Evolutionary conservation across 2,888 invertebrate species (phyloP).

Genomic region (Clistopyga incitator): DNA sequence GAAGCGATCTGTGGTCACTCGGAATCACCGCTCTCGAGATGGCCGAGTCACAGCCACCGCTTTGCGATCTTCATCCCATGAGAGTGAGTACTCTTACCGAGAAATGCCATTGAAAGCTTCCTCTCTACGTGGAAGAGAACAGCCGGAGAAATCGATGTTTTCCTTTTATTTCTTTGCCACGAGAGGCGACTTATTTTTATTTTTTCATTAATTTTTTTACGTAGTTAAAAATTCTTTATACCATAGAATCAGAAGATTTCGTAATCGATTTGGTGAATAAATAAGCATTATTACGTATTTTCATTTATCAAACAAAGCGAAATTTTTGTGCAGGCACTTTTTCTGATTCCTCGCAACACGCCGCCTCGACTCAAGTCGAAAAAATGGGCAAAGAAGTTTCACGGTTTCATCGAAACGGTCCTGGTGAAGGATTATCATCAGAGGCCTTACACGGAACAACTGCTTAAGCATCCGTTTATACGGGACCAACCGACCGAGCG

Average conservation of each 20-base stretch:
- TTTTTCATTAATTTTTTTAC: too few species aligned
- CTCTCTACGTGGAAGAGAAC: constrained; percentile 8
- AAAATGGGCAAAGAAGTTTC: constrained; percentile 99
- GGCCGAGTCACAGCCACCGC: constrained; percentile 99
- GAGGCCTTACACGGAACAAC: constrained; percentile 98
- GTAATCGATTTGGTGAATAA: too few species aligned
- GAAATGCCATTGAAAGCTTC: constrained; percentile 16
- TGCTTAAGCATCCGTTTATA: constrained; percentile 98
- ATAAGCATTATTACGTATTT: background rate
- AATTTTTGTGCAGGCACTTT: constrained; percentile 88
- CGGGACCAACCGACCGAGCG: constrained; percentile 99
- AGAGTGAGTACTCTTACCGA: constrained; percentile 84
- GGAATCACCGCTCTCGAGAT: constrained; percentile 99
- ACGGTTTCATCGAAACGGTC: constrained; percentile 99
- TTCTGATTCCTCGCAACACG: constrained; percentile 98
- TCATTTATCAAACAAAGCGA: background rate
- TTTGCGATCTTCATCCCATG: constrained; percentile 99
- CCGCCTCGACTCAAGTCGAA: constrained; percentile 98
- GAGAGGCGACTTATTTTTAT: too few species aligned
- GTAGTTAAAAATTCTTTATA: too few species aligned
- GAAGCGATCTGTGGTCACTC: constrained; percentile 95
- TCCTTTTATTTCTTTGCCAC: background rate
- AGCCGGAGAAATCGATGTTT: background rate
- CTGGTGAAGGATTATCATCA: constrained; percentile 99
- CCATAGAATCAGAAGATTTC: too few species aligned